Base-by-base conservation (phyloP, 1,140 invertebrate genomes). In the Drosophila nigrodunni region DNA sequence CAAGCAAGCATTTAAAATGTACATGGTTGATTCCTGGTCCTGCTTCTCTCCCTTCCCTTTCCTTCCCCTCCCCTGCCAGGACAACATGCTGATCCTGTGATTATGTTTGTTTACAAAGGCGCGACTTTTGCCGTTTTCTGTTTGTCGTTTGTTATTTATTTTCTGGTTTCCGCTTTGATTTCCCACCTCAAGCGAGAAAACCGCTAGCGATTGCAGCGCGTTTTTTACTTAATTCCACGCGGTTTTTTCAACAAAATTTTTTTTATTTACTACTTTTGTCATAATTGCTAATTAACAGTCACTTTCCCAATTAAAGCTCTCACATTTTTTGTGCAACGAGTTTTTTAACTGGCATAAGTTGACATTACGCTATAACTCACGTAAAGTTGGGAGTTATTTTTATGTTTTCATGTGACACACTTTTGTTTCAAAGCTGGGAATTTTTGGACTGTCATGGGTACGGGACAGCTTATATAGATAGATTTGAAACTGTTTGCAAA, bases 31-130 rank as follows among this genome's bases (percentile, higher is more conserved):
- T 78, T 71, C 77, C 46, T 67, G 59, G 41, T 47, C 64, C 47
- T 54, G 15, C 57, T 35, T 50, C 41, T 15, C 41, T 18, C 37
- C 25, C 13, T 44, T 25, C 58, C 8, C 7, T 15, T 11, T 18
- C 15, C 15, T 15, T 21, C 35, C 46, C 30, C 18, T 8, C 37
- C 21, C 11, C 15, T 11, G 41, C 41, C 34, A 39, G 30, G 13
- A 55, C 58, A 55, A 73, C 82, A 77, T 74, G 85, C 72, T 88
- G 85, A 88, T 88, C 80, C 85, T 81, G 78, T 88, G 80, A 85
- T 88, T 88, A 90, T 81, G 74, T 73, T 82, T 87, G 87, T 90
- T 90, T 77, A 78, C 79, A 80, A 89, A 88, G 81, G 74, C 80
- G 77, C 82, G 82, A 90, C 87, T 90, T 90, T 86, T 90, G 79